Conservation (phyloP, 2,113 vertebrate genomes). For the Gymnarchus niloticus region DNA sequence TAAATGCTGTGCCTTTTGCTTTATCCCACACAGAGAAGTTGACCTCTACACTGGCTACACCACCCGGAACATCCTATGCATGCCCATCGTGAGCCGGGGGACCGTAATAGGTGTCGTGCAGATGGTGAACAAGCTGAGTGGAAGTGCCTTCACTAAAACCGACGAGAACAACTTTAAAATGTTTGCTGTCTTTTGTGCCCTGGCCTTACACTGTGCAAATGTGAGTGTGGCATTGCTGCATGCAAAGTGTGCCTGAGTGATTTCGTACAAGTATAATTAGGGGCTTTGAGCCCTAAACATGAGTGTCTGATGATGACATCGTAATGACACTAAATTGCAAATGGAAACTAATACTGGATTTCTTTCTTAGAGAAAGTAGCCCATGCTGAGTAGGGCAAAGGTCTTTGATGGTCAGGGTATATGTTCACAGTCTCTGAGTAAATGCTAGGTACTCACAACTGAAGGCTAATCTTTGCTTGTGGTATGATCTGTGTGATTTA, state of each 20-base stretch:
- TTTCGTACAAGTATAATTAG: neutral
- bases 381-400: neutral
- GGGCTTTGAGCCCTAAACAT: neutral
- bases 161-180: slow-evolving; percentile 99
- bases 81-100: slow-evolving; percentile 96
- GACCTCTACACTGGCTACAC: slow-evolving; percentile 98
- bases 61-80: slow-evolving; percentile 94
- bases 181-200: slow-evolving; percentile 98
- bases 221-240: slow-evolving; percentile 63
- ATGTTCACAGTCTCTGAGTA: neutral
- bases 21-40: slow-evolving; percentile 73
- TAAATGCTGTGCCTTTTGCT: neutral
- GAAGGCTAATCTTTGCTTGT: neutral
- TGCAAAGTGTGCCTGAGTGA: neutral
- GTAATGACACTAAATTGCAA: neutral
- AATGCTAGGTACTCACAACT: neutral
- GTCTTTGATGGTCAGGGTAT: neutral
- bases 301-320: neutral
- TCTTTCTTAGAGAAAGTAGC: neutral
- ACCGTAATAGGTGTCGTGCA: slow-evolving; percentile 95
- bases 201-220: slow-evolving; percentile 99
- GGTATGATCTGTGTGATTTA: neutral
- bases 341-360: neutral
- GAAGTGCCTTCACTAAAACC: slow-evolving; percentile 98
- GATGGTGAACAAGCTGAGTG: slow-evolving; percentile 97